Evolutionary conservation across 2,113 vertebrate species (phyloP).

Genomic region (Malurus elegans): DNA sequence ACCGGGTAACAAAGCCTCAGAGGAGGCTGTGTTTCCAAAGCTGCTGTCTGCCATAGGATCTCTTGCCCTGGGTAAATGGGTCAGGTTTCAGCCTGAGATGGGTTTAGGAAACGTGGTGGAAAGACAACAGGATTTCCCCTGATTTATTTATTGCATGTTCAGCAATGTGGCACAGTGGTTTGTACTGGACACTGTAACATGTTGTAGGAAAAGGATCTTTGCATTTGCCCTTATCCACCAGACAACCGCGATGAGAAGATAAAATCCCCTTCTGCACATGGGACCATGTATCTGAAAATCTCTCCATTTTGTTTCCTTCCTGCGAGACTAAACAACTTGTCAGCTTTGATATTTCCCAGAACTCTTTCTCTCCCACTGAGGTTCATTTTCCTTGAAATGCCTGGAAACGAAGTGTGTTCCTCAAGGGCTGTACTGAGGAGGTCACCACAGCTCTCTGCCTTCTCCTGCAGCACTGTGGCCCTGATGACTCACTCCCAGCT

Average conservation of each 20-base stretch:
- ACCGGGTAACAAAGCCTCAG: neutral
- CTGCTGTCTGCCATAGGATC: neutral
- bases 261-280: neutral
- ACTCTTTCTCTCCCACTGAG: neutral
- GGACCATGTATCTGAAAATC: neutral
- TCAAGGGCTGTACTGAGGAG: accelerated
- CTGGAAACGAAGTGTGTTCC: accelerated
- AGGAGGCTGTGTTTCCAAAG: neutral
- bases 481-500: neutral
- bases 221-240: neutral
- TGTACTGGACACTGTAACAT: neutral
- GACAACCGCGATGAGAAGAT: accelerated
- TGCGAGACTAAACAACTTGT: neutral
- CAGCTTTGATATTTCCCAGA: neutral
- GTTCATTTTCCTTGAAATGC: neutral
- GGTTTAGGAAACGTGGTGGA: neutral
- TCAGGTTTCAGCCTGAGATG: neutral
- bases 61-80: neutral
- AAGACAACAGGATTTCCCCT: neutral
- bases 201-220: neutral
- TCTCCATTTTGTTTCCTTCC: neutral
- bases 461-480: accelerated
- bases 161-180: accelerated
- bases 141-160: neutral
- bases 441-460: neutral